These are phyloP conservation scores for Mesitornis unicolor DNA, from an alignment of 2,113 vertebrate genomes.

Conservation along the genomic window DNA sequence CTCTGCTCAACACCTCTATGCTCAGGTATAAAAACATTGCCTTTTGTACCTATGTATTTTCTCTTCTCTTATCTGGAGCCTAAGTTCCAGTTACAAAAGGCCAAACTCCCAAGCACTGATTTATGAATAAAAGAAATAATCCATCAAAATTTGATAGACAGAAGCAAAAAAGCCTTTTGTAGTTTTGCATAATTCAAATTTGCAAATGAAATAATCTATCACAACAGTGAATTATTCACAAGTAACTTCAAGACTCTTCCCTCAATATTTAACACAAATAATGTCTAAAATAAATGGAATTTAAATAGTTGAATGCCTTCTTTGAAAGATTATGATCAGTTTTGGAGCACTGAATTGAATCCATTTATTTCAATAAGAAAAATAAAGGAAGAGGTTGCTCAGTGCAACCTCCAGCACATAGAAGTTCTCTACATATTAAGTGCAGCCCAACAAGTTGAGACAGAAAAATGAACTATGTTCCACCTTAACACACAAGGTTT, in stretches of 20 bases:
- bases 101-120: neutral
- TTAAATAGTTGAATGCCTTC: neutral
- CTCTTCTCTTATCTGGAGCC: neutral
- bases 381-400: too few relatives aligned
- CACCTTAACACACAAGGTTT: fast-evolving
- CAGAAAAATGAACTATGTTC: neutral
- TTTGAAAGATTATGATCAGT: neutral
- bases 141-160: neutral
- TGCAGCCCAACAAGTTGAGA: neutral
- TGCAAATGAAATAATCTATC: neutral
- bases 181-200: neutral
- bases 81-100: neutral
- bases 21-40: neutral
- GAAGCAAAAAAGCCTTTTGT: neutral
- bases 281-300: neutral
- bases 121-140: neutral
- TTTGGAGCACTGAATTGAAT: neutral
- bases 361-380: too few relatives aligned
- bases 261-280: neutral
- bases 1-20: neutral
- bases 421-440: neutral
- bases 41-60: neutral
- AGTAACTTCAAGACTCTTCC: neutral
- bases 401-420: neutral
- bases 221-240: neutral